These are phyloP conservation scores for Lutjanus campechanus DNA, from an alignment of 2,797 vertebrate species.

Conservation along the genomic window DNA sequence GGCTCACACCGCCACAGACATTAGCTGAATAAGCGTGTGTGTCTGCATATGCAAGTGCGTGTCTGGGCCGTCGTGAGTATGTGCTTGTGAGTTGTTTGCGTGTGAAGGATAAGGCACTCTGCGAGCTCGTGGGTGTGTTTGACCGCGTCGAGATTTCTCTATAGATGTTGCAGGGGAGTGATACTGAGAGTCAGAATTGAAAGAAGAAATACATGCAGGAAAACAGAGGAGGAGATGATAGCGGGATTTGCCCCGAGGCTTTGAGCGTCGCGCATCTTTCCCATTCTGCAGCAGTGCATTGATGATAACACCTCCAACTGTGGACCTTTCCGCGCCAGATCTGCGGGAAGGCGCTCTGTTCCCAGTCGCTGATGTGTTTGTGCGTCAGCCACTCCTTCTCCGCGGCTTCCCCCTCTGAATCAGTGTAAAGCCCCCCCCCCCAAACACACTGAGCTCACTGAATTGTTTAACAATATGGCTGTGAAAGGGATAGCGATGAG, in stretches of 20 bases:
- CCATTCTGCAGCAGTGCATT: not conserved
- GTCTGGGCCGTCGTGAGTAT: constrained; percentile 37
- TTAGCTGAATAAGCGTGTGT: constrained; percentile 53
- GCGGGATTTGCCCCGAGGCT: constrained; percentile 18
- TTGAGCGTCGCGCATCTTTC: constrained; percentile 13
- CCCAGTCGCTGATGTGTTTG: constrained; percentile 53
- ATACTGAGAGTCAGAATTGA: constrained; percentile 22
- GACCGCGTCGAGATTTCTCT: constrained; percentile 36
- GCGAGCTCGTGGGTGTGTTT: constrained; percentile 16
- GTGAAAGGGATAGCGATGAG: constrained; percentile 69
- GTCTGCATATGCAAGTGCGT: constrained; percentile 57
- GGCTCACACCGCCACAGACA: constrained; percentile 50
- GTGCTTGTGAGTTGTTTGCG: constrained; percentile 11
- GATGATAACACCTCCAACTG: constrained; percentile 24
- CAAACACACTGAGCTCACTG: constrained; percentile 44
- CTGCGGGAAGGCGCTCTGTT: constrained; percentile 28
- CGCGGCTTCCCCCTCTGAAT: constrained; percentile 49
- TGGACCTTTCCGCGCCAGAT: constrained; percentile 1
- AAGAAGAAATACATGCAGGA: constrained; percentile 9
- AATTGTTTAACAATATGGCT: constrained; percentile 60
- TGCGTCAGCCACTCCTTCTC: constrained; percentile 44
- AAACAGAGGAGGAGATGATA: constrained; percentile 4
- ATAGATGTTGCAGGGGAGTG: constrained; percentile 31
- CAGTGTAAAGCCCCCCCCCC: constrained; percentile 49
- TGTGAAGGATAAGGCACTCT: not conserved